Base-by-base conservation (phyloP, 1,140 invertebrate species). In the Ceratosolen fusciceps region DNA sequence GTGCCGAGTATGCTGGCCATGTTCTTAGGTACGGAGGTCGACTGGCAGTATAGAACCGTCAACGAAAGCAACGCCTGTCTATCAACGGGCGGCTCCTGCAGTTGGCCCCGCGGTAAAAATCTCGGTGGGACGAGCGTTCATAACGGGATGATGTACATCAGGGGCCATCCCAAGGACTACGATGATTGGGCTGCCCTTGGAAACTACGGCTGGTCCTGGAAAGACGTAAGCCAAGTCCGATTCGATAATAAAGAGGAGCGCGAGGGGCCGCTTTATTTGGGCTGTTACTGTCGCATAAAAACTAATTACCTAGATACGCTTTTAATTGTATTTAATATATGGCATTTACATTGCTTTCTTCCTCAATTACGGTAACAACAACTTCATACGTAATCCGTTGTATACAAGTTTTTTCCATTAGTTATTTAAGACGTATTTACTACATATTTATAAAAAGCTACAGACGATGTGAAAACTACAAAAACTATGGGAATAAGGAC, bases 171-270 rank as follows among this genome's bases (percentile, higher is more conserved):
- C 0, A 91, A 88, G 43, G 95, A 96, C 87, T 96, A 95, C 86
- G 92, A 96, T 82, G 89, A 93, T 19, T 96, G 95, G 95, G 93
- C 92, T 3, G 92, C 92, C 0, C 90, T 94, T 74, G 98, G 98
- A 0, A 97, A 96, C 82, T 91, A 91, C 0, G 96, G 96, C 34
- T 99, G 98, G 98, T 93, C 93, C 34, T 99, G 96, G 90, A 92
- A 95, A 24, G 96, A 97, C 8, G 95, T 90, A 65, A 84, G n/a
- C n/a, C n/a, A n/a, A 77, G 62, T 24, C 29, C 49, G 49, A 21
- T 52, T 52, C 21, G 49, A 52, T 3, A 52, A 52, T 52, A 9
- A n/a, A n/a, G n/a, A n/a, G n/a, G n/a, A n/a, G n/a, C n/a, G n/a
- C n/a, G n/a, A n/a, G n/a, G n/a, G n/a, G n/a, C n/a, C n/a, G n/a